Evolutionary conservation across 1,140 invertebrate species (phyloP).

Genomic region (Sesamia nonagrioides): DNA sequence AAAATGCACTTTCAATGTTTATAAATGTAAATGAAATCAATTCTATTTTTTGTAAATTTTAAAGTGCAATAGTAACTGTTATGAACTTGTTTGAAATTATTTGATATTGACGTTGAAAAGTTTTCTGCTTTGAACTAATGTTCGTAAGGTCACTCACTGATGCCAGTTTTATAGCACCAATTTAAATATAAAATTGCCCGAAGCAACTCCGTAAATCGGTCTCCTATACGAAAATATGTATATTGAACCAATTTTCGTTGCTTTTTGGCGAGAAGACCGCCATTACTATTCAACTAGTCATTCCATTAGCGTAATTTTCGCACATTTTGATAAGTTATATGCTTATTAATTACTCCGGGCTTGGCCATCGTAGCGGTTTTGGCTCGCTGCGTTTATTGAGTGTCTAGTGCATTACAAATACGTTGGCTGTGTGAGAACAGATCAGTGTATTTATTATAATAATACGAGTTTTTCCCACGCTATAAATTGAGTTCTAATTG

Average conservation of each 20-base stretch:
- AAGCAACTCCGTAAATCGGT: background rate
- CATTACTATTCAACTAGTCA: slow-evolving; percentile 15
- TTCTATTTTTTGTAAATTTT: too few species aligned
- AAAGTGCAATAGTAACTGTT: too few species aligned
- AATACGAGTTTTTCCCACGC: too few species aligned
- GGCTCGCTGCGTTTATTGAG: background rate
- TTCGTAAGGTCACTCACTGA: too few species aligned
- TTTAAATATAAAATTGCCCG: too few species aligned
- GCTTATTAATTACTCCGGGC: slow-evolving; percentile 29
- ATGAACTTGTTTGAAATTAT: too few species aligned
- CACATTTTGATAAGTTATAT: slow-evolving; percentile 34
- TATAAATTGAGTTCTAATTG: too few species aligned
- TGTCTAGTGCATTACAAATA: slow-evolving; percentile 1
- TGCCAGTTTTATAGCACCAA: too few species aligned
- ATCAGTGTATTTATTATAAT: background rate
- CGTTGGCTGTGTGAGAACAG: background rate
- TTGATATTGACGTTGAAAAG: too few species aligned
- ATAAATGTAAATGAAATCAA: too few species aligned
- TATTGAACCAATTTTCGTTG: background rate
- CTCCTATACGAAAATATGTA: background rate
- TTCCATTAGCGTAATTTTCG: slow-evolving; percentile 15
- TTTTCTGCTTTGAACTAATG: too few species aligned
- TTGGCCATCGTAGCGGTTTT: slow-evolving; percentile 14
- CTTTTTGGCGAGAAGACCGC: slow-evolving; percentile 14
- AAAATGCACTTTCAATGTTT: too few species aligned